Conservation (phyloP, 2,888 invertebrate genomes). For the Xestia rhomboidea region DNA sequence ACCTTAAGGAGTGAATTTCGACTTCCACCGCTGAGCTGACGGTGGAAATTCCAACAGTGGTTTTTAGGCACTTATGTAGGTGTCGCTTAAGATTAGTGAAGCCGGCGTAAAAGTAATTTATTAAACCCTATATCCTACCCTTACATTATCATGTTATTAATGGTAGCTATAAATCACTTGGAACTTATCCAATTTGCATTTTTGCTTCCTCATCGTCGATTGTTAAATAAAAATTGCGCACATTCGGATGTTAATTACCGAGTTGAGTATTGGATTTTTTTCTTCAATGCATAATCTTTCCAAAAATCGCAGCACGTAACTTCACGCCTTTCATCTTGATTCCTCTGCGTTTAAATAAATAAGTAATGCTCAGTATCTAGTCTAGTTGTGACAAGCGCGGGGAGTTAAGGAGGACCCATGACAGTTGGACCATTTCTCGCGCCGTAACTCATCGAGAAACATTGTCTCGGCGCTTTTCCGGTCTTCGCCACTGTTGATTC, state of each 20-base stretch:
- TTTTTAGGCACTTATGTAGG: background rate
- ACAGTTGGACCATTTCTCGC: no score
- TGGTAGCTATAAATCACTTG: conserved; percentile 33
- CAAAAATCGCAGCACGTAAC: background rate
- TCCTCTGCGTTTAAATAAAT: no score
- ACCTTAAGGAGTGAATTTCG: background rate
- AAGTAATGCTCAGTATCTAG: no score
- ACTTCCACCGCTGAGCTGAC: background rate
- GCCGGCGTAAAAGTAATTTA: conserved; percentile 29
- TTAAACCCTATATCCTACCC: conserved; percentile 23
- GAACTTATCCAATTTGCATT: conserved; percentile 37
- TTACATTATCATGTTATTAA: conserved; percentile 36
- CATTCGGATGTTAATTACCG: background rate
- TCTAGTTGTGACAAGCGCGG: no score
- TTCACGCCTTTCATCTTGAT: no score
- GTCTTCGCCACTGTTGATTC: no score
- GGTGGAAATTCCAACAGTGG: background rate
- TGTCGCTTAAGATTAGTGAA: background rate
- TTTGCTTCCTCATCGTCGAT: conserved; percentile 30
- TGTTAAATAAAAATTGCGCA: conserved; percentile 1
- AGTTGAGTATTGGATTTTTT: background rate
- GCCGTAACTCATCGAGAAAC: no score
- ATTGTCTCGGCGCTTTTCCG: no score
- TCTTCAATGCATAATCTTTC: background rate
- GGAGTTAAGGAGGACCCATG: no score